Evolutionary conservation across 2,113 vertebrate species (phyloP).

Genomic region (Oceanodroma tethys): DNA sequence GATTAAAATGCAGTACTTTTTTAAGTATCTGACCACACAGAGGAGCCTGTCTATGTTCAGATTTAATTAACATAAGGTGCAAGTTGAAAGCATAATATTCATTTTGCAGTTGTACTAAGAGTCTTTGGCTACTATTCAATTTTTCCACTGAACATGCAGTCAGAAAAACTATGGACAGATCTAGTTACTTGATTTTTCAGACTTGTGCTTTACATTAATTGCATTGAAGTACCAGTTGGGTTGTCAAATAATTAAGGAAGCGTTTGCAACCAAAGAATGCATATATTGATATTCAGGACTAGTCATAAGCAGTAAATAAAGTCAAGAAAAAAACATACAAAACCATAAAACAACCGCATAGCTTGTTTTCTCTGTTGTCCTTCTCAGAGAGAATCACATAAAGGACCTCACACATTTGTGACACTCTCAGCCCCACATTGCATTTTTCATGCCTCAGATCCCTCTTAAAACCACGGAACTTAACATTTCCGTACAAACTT

Average conservation of each 20-base stretch:
- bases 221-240: background rate
- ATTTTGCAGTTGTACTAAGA: background rate
- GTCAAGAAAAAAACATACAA: background rate
- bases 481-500: background rate
- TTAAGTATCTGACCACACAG: background rate
- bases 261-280: background rate
- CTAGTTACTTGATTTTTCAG: background rate
- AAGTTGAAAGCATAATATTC: background rate
- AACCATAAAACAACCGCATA: fast-evolving
- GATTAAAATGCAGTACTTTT: background rate
- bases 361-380: background rate
- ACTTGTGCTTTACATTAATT: background rate
- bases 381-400: fast-evolving
- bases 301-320: background rate
- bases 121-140: too few species aligned
- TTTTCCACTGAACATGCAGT: background rate
- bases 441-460: fast-evolving
- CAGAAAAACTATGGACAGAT: background rate
- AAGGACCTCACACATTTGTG: background rate
- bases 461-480: background rate
- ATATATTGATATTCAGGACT: background rate
- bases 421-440: background rate
- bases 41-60: fast-evolving
- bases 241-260: background rate
- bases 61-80: background rate